Percentiles rank a stretch among this genome's conserved stretches.
Evolutionary conservation across 1,140 invertebrate genomes (phyloP).

Genomic region (Dermatophagoides farinae): DNA sequence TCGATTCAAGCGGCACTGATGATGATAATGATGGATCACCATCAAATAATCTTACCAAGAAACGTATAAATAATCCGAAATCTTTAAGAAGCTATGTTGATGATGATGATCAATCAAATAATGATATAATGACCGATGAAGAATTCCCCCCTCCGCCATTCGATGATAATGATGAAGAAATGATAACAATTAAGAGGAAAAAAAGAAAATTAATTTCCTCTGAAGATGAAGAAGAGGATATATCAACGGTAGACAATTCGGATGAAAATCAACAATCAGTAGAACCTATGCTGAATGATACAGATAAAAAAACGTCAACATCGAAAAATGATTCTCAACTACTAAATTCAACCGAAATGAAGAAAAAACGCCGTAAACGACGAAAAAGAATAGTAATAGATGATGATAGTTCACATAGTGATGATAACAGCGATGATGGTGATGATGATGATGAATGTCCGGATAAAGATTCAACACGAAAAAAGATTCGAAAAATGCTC

Average conservation of each 20-base stretch:
- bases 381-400: slow-evolving; percentile 1
- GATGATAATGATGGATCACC: not conserved
- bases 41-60: not conserved
- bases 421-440: not conserved
- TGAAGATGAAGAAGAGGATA: not conserved
- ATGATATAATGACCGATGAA: too few relatives aligned
- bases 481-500: slow-evolving; percentile 1
- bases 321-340: not conserved
- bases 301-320: not conserved
- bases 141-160: too few relatives aligned
- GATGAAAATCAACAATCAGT: not conserved
- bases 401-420: not conserved
- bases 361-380: not conserved
- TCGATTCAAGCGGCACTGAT: not conserved
- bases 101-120: not conserved
- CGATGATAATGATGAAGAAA: not conserved
- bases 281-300: not conserved
- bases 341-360: too few relatives aligned
- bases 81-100: not conserved
- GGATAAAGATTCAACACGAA: not conserved
- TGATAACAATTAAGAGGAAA: not conserved
- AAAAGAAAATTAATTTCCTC: not conserved
- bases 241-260: not conserved
- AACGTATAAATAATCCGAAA: not conserved
- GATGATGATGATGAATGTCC: not conserved